phyloP scores from a whole-genome alignment of 2,113 vertebrate species.

The Pterocles burchelli region DNA sequence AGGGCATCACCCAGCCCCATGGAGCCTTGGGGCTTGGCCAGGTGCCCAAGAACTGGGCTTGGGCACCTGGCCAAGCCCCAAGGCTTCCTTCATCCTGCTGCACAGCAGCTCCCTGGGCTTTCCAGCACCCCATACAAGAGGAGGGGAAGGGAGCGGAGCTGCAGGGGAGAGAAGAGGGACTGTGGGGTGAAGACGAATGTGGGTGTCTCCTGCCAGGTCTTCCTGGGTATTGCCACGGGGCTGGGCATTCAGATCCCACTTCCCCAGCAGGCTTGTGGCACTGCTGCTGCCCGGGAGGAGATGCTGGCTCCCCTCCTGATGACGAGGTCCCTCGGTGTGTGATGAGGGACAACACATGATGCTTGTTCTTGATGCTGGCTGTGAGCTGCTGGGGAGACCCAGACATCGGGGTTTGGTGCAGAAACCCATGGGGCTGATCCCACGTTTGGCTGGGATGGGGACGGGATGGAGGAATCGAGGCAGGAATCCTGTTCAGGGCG shows the following conservation, averaged over 20 bases:
- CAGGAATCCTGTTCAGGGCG: accelerated
- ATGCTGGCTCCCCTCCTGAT: neutral
- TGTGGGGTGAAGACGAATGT: neutral
- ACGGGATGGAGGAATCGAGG: accelerated
- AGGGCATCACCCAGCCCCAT: neutral
- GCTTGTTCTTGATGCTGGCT: neutral
- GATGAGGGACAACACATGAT: accelerated
- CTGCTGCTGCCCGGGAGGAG: neutral
- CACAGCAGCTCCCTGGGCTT: neutral
- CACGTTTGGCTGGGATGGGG: neutral
- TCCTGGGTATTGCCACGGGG: neutral
- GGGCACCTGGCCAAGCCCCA: no score
- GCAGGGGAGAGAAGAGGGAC: neutral
- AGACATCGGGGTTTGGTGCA: neutral
- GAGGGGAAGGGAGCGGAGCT: neutral
- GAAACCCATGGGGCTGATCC: neutral
- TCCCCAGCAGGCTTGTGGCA: neutral
- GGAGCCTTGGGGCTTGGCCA: neutral
- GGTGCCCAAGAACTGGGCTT: neutral
- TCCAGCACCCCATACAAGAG: neutral
- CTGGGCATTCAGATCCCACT: neutral
- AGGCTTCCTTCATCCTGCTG: neutral
- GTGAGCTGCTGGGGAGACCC: neutral
- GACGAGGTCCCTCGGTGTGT: neutral
- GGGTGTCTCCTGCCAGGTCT: neutral